phyloP scores from a whole-genome alignment of 2,113 vertebrate species.

The Callospermophilus lateralis region DNA sequence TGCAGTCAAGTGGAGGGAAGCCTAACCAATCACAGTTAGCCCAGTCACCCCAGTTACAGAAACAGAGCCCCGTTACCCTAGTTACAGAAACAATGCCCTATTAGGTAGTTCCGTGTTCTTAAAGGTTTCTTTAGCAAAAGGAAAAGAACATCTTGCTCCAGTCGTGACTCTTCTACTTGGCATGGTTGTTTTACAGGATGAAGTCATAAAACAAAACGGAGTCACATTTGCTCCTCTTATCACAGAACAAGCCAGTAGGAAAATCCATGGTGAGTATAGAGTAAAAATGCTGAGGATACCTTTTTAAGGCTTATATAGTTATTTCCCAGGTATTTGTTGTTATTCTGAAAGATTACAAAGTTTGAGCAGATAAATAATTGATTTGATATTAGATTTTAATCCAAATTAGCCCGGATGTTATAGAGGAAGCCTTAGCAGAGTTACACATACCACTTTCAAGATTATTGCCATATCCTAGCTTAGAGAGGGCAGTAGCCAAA shows the following conservation, averaged over 20 bases:
- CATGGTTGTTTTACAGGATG: no score
- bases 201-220: no score
- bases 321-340: background rate
- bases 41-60: no score
- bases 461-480: background rate
- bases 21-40: no score
- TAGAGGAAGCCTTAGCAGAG: background rate
- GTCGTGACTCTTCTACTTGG: no score
- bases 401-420: background rate
- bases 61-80: no score
- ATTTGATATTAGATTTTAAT: background rate
- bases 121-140: no score
- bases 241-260: background rate
- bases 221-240: no score
- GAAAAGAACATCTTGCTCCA: no score
- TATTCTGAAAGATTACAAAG: background rate
- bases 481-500: background rate
- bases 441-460: background rate
- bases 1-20: no score
- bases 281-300: accelerated
- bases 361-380: background rate
- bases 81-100: no score
- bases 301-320: background rate
- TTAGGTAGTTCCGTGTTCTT: no score
- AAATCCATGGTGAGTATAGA: background rate